phyloP scores from a whole-genome alignment of 2,113 vertebrate genomes.

The Xerus inauris region DNA sequence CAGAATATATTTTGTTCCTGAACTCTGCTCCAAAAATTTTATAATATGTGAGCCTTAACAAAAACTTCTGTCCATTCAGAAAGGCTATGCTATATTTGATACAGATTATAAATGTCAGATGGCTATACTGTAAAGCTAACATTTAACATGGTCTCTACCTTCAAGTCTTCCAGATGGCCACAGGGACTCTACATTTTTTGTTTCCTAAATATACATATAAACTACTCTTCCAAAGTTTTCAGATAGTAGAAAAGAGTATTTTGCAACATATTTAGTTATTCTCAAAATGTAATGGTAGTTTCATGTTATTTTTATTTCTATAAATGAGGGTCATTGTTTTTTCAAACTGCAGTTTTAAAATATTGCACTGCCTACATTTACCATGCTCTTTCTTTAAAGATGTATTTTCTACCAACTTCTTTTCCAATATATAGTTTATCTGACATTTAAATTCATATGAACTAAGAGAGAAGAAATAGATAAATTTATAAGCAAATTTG shows the following conservation, averaged over 20 bases:
- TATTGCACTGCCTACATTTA: neutral
- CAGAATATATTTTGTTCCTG: slow-evolving; percentile 44
- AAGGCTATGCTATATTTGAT: neutral
- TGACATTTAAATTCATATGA: neutral
- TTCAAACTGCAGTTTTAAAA: neutral
- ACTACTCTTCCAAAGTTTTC: neutral
- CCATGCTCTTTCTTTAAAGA: slow-evolving; percentile 2
- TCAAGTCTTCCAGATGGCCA: neutral
- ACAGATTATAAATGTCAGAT: neutral
- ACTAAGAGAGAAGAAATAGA: neutral
- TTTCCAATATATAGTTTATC: neutral
- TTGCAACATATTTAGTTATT: neutral
- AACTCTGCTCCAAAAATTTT: slow-evolving; percentile 33
- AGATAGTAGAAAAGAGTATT: neutral
- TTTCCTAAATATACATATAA: neutral
- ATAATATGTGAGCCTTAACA: slow-evolving; percentile 22
- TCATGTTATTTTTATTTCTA: neutral
- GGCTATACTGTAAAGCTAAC: neutral
- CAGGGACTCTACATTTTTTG: neutral
- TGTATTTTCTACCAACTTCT: neutral
- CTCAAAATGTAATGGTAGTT: neutral
- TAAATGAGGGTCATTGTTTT: slow-evolving; percentile 17
- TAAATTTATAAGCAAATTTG: neutral
- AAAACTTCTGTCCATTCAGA: neutral
- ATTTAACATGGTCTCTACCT: neutral